A percentile compares a stretch with the other conserved stretches of the same genome.
These are phyloP conservation scores for Rhagonycha fulva DNA, from an alignment of 2,888 invertebrate species.

Conservation along the genomic window DNA sequence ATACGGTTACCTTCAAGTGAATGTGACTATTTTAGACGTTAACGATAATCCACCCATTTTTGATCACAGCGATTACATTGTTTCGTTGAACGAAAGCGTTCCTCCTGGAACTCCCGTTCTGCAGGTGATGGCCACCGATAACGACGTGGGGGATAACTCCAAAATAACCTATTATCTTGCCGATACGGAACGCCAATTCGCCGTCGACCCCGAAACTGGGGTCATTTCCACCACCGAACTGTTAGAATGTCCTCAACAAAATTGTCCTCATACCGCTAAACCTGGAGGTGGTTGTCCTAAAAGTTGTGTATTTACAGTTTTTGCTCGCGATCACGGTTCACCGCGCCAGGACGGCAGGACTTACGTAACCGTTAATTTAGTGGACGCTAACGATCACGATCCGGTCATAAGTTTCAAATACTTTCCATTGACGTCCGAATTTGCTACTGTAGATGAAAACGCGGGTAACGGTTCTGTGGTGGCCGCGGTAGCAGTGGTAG, in stretches of 20 bases:
- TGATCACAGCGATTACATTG: conserved; percentile 92
- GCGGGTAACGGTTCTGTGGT: conserved; percentile 88
- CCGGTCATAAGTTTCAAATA: conserved; percentile 89
- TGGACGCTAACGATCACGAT: conserved; percentile 93
- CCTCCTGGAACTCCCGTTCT: conserved; percentile 87
- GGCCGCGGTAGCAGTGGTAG: conserved; percentile 90
- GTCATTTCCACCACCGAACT: conserved; percentile 82
- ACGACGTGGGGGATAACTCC: conserved; percentile 90
- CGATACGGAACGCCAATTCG: conserved; percentile 85
- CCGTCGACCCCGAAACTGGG: conserved; percentile 90
- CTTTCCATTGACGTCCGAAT: conserved; percentile 80
- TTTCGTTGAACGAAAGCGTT: conserved; percentile 90
- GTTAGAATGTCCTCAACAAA: conserved; percentile 81
- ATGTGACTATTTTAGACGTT: conserved; percentile 88
- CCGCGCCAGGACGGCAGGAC: conserved; percentile 91
- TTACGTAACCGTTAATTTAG: conserved; percentile 89
- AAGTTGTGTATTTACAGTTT: conserved; percentile 93
- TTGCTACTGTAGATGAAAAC: conserved; percentile 94
- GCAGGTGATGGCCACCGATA: conserved; percentile 92
- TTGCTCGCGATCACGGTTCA: conserved; percentile 90
- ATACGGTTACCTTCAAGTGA: conserved; percentile 84
- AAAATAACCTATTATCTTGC: conserved; percentile 89
- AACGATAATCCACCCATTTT: conserved; percentile 95
- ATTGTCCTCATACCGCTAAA: conserved; percentile 64
- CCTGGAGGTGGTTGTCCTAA: conserved; percentile 72